Base-by-base conservation (phyloP, 1,140 invertebrate species). In the Globodera rostochiensis region DNA sequence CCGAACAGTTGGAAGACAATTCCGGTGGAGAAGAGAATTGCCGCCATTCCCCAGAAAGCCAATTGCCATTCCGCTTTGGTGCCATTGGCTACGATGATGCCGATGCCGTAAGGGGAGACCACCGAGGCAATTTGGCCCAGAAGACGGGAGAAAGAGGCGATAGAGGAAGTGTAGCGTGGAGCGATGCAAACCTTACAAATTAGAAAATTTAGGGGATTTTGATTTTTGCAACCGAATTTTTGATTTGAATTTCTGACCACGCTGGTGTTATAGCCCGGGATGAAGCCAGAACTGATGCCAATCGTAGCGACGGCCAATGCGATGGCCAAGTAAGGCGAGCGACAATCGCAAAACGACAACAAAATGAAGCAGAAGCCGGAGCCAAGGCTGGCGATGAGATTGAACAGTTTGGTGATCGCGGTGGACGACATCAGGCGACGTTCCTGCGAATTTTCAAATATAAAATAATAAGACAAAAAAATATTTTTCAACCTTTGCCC, bases 261-360 rank as follows among this genome's bases (percentile, higher is more conserved):
- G 80, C 84, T 86, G 11, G 88, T 89, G 69, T 89, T 90, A 80
- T 90, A 89, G 60, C 88, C 88, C 9, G 88, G 88, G 69, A 89
- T 88, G 79, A 87, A 89, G 36, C 88, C 88, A 49, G 89, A 90
- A 46, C 77, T 79, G 45, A 89, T 79, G 6, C 88, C 89, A 75
- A 89, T 81, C 6, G 89, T 86, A 13, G 64, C 57, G 36, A 86
- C 80, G n/a, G 89, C 84, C 8, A 90, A 69, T 21, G 79, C 60
- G 71, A 89, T 85, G 19, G 88, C 88, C 47, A 77, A 46, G 21
- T 50, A 67, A 11, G 82, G 50, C 36, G 81, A 67, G 21, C 74
- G 75, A 79, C 88, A 89, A 73, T 89, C 89, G 74, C 84, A 87
- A 66, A 84, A 86, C 21, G 87, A 83, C 13, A 89, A 71, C 36